phyloP scores from a whole-genome alignment of 1,140 invertebrate species.

The Lepidostoma basale region DNA sequence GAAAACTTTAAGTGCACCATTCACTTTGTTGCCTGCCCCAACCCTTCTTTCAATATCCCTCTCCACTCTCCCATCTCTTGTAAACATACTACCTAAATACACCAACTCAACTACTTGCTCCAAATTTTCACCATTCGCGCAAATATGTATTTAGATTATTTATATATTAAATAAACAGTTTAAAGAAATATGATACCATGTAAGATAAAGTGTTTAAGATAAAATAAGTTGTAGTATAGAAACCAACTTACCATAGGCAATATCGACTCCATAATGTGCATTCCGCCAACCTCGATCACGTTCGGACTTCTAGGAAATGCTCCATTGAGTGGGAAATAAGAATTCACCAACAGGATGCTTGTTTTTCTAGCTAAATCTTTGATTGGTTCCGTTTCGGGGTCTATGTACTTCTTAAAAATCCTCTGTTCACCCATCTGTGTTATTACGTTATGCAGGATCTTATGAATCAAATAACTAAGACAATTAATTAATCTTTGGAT shows the following conservation, averaged over 20 bases:
- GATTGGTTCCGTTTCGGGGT: constrained; percentile 60
- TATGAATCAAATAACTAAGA: constrained; percentile 56
- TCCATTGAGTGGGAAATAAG: constrained; percentile 61
- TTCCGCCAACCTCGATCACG: constrained; percentile 66
- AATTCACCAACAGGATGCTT: constrained; percentile 66
- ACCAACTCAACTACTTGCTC: too few relatives aligned
- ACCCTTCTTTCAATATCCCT: too few relatives aligned
- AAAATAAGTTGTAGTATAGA: background rate
- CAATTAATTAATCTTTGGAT: constrained; percentile 62
- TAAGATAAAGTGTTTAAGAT: background rate
- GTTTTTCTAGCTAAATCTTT: constrained; percentile 63
- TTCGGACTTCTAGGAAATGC: constrained; percentile 60
- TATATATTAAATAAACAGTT: too few relatives aligned
- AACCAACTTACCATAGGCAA: constrained; percentile 54
- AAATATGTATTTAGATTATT: too few relatives aligned
- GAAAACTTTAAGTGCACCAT: too few relatives aligned
- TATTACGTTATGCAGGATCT: constrained; percentile 57
- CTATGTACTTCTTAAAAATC: constrained; percentile 63
- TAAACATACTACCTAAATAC: too few relatives aligned
- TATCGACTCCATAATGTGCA: constrained; percentile 57
- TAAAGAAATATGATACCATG: background rate
- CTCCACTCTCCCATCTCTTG: too few relatives aligned
- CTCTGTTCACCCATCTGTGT: constrained; percentile 61
- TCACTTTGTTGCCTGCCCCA: too few relatives aligned
- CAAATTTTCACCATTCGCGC: too few relatives aligned